Conservation (phyloP, 2,888 invertebrate species). For the Anoplius nigerrimus region DNA sequence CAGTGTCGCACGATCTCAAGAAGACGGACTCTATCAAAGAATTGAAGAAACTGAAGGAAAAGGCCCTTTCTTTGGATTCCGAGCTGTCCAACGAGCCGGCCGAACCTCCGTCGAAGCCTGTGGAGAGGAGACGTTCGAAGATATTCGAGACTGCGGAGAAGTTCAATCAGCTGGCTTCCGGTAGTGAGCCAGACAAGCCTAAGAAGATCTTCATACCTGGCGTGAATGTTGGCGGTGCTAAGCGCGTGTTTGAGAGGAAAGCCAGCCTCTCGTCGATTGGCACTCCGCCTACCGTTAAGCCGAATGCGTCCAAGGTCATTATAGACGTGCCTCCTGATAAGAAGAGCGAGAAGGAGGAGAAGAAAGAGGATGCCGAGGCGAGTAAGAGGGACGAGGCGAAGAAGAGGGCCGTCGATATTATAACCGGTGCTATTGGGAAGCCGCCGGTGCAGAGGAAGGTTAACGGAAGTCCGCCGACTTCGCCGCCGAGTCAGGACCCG, state of each 20-base stretch:
- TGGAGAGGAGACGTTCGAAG: slow-evolving; percentile 81
- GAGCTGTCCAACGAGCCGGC: slow-evolving; percentile 54
- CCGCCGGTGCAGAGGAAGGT: slow-evolving; percentile 61
- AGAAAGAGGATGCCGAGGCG: slow-evolving; percentile 46
- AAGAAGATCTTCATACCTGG: slow-evolving; percentile 89
- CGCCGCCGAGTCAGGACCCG: slow-evolving; percentile 66
- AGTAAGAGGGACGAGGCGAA: slow-evolving; percentile 65
- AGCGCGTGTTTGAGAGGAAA: slow-evolving; percentile 89
- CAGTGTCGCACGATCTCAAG: slow-evolving; percentile 23
- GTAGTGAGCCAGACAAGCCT: slow-evolving; percentile 78
- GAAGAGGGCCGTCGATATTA: slow-evolving; percentile 69
- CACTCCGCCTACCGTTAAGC: slow-evolving; percentile 66
- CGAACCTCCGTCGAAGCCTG: slow-evolving; percentile 73
- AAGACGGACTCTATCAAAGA: slow-evolving; percentile 46
- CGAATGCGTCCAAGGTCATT: slow-evolving; percentile 66
- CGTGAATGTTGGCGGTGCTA: slow-evolving; percentile 90
- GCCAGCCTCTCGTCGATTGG: slow-evolving; percentile 79
- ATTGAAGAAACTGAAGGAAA: slow-evolving; percentile 59
- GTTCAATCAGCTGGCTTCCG: slow-evolving; percentile 77
- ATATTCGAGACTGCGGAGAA: slow-evolving; percentile 84
- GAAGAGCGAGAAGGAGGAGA: slow-evolving; percentile 64
- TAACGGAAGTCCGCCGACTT: slow-evolving; percentile 68
- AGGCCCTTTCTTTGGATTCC: slow-evolving; percentile 63
- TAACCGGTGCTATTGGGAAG: slow-evolving; percentile 69
- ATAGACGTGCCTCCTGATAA: slow-evolving; percentile 67